Percentiles rank a stretch among this genome's conserved stretches.
Conservation (phyloP, 1,140 invertebrate species). For the Eubasilissa regina region DNA sequence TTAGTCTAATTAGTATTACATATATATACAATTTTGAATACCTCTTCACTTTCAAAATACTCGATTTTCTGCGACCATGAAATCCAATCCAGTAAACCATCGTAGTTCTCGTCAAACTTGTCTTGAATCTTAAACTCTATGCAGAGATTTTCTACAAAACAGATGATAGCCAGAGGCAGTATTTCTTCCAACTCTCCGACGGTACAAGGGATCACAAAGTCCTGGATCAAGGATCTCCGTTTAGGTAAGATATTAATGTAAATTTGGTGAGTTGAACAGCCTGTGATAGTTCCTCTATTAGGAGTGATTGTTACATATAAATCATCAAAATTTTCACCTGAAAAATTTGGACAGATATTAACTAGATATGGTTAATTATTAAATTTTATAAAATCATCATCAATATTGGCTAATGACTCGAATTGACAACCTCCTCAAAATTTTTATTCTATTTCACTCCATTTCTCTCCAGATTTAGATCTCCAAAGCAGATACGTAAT, state of each 20-base stretch:
- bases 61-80: constrained; percentile 22
- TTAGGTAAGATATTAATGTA: constrained; percentile 12
- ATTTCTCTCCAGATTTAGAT: too few relatives aligned
- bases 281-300: neutral
- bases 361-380: too few relatives aligned
- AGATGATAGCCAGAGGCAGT: constrained; percentile 11
- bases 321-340: constrained; percentile 23
- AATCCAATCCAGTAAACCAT: constrained; percentile 2
- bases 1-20: too few relatives aligned
- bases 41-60: constrained; percentile 1
- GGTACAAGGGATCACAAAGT: constrained; percentile 27
- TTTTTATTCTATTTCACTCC: too few relatives aligned
- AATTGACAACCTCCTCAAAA: too few relatives aligned
- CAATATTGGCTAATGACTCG: too few relatives aligned
- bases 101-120: neutral
- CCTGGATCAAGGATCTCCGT: constrained; percentile 10
- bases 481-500: too few relatives aligned
- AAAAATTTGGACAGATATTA: neutral
- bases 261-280: neutral
- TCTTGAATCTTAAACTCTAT: constrained; percentile 19
- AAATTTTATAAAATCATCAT: too few relatives aligned
- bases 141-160: constrained; percentile 24
- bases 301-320: constrained; percentile 10
- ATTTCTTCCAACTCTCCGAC: constrained; percentile 31
- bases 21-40: neutral